Evolutionary conservation across 2,888 invertebrate genomes (phyloP), one percentile per base, ranked within the genome.

Genomic region (Protodeltote pygarga): DNA sequence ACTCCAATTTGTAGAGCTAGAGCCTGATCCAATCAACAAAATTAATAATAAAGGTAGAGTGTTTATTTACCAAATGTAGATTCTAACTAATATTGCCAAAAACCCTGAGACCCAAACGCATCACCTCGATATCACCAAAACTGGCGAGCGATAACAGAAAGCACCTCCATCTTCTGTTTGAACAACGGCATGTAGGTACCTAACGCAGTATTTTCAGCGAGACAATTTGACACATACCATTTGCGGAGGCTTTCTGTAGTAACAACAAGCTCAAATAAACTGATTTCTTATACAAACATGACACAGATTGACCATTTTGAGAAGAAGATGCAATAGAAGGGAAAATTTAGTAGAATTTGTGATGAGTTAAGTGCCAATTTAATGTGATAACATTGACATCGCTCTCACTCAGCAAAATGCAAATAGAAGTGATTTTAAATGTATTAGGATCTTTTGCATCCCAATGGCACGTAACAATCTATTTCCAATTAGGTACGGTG

Each of bases 171-270:
- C 21, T 21, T 65, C 61, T 67, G 62, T 67, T 73, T 61, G 55
- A 60, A 73, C 61, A 73, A 72, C 71, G 63, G 67, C 61, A 38
- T 16, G 35, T 47, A 23, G 34, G 31, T 51, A 16, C 44, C 41
- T 28, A 28, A 33, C 39, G 37, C 31, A 13, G 20, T 20, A 59
- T 55, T 37, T 39, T 32, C 40, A 28, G 21, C 14, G 42, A 59
- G 39, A 50, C 62, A 63, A 73, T 73, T 83, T 82, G 80, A 80
- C 85, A 83, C 84, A 67, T 40, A 32, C 82, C 84, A 29, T 77
- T 59, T 76, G 58, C 49, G 57, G 65, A 55, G 62, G 65, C 75
- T 75, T 74, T 77, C 77, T 69, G 64, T 38, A 48, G 57, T 75
- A 75, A 81, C 63, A 31, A 62, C 52, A 44, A 59, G 40, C 35